These are phyloP conservation scores for Toxonevra muliebris DNA, from an alignment of 2,888 invertebrate genomes.

Conservation along the genomic window DNA sequence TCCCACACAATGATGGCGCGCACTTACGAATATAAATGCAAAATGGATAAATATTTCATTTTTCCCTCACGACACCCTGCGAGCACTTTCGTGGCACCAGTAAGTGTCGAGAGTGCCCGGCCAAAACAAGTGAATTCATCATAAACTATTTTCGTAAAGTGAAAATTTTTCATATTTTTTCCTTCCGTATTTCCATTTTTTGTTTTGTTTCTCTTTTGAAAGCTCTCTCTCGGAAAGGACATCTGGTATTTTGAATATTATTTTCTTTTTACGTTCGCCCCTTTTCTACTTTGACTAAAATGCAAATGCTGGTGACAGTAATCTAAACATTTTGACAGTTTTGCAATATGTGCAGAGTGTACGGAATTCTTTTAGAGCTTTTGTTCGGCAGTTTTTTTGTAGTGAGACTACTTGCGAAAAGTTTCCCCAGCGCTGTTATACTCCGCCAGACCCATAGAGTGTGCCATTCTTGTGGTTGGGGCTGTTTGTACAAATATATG, in stretches of 20 bases:
- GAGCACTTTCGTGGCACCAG: no score
- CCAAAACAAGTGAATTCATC: slow-evolving; percentile 21
- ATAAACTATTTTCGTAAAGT: slow-evolving; percentile 27
- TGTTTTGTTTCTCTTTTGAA: not conserved
- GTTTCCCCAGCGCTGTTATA: no score
- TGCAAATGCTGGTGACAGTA: slow-evolving; percentile 39
- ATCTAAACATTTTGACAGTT: slow-evolving; percentile 40
- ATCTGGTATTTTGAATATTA: slow-evolving; percentile 7
- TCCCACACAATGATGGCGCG: slow-evolving; percentile 2
- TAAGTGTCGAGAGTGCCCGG: not conserved
- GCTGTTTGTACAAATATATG: no score
- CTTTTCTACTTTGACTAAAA: slow-evolving; percentile 19
- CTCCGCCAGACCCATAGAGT: no score
- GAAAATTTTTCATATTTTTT: slow-evolving; percentile 16
- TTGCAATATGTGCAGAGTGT: slow-evolving; percentile 28
- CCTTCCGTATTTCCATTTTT: slow-evolving; percentile 1
- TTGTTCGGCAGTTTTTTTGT: no score
- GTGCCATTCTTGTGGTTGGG: no score
- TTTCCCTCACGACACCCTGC: not conserved
- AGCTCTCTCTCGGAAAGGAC: no score
- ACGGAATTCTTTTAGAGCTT: not conserved
- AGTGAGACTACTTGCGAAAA: no score
- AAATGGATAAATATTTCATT: slow-evolving; percentile 40
- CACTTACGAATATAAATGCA: slow-evolving; percentile 23
- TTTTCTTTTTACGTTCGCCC: slow-evolving; percentile 7